Evolutionary conservation across 2,113 vertebrate species (phyloP).

Genomic region (Propithecus coquereli): DNA sequence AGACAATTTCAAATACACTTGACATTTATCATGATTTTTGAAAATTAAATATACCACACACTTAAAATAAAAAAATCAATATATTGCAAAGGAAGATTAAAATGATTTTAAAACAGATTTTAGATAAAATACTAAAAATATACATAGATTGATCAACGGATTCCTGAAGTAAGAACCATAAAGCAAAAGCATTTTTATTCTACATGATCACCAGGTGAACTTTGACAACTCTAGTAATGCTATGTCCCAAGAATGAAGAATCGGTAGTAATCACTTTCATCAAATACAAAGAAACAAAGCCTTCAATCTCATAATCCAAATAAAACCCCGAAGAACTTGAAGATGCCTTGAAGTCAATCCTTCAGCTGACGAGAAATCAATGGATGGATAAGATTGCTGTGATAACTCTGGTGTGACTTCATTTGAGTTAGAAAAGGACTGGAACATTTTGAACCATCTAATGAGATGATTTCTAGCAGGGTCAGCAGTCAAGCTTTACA

Average conservation of each 20-base stretch:
- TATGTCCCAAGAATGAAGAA: background rate
- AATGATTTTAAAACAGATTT: slow-evolving; percentile 22
- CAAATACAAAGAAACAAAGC: slow-evolving; percentile 65
- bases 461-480: slow-evolving; percentile 58
- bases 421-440: slow-evolving; percentile 72
- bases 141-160: slow-evolving; percentile 4
- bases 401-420: slow-evolving; percentile 64
- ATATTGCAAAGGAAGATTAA: background rate
- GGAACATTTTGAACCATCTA: slow-evolving; percentile 64
- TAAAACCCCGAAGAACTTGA: slow-evolving; percentile 60
- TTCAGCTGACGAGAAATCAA: slow-evolving; percentile 65
- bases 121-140: slow-evolving; percentile 40
- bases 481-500: slow-evolving; percentile 71
- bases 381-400: slow-evolving; percentile 62
- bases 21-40: background rate
- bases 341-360: slow-evolving; percentile 72
- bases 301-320: slow-evolving; percentile 68
- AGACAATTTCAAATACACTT: slow-evolving; percentile 19
- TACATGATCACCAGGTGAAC: background rate
- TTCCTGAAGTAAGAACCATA: background rate
- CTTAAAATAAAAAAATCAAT: slow-evolving; percentile 4
- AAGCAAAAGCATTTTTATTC: slow-evolving; percentile 7
- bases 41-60: slow-evolving; percentile 15
- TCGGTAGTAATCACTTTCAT: slow-evolving; percentile 46
- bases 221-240: slow-evolving; percentile 40